phyloP scores from a whole-genome alignment of 2,888 invertebrate species.

The Cabera pusaria region DNA sequence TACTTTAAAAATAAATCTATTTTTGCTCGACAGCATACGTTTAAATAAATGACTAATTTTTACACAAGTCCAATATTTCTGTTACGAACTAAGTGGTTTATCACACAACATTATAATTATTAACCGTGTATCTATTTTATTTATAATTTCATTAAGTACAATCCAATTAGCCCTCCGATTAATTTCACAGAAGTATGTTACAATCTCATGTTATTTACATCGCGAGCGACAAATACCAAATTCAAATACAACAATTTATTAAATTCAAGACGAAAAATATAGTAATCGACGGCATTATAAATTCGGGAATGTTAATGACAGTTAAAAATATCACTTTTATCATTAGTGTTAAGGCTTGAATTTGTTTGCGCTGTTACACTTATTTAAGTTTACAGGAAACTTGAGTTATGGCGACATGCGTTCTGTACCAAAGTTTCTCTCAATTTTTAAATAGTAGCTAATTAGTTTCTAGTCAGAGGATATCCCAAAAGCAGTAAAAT shows the following conservation, averaged over 20 bases:
- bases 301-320: constrained; percentile 36
- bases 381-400: too few relatives aligned
- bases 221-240: constrained; percentile 34
- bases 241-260: constrained; percentile 33
- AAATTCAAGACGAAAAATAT: constrained; percentile 33
- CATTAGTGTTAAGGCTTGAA: constrained; percentile 21
- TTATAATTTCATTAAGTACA: constrained; percentile 65
- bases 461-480: too few relatives aligned
- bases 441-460: too few relatives aligned
- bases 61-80: constrained; percentile 13
- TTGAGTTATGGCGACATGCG: too few relatives aligned
- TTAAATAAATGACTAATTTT: constrained; percentile 19
- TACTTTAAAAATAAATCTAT: constrained; percentile 15
- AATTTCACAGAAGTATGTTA: constrained; percentile 36
- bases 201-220: constrained; percentile 53
- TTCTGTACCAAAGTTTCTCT: too few relatives aligned
- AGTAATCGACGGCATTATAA: constrained; percentile 26
- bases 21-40: constrained; percentile 32
- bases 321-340: constrained; percentile 31
- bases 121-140: constrained; percentile 36
- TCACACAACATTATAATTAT: constrained; percentile 57
- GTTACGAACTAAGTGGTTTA: constrained; percentile 46
- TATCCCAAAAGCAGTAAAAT: neutral
- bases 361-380: too few relatives aligned
- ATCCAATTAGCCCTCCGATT: constrained; percentile 57